phyloP scores from a whole-genome alignment of 2,113 vertebrate species.

The Cryptoleucopteryx plumbea region DNA sequence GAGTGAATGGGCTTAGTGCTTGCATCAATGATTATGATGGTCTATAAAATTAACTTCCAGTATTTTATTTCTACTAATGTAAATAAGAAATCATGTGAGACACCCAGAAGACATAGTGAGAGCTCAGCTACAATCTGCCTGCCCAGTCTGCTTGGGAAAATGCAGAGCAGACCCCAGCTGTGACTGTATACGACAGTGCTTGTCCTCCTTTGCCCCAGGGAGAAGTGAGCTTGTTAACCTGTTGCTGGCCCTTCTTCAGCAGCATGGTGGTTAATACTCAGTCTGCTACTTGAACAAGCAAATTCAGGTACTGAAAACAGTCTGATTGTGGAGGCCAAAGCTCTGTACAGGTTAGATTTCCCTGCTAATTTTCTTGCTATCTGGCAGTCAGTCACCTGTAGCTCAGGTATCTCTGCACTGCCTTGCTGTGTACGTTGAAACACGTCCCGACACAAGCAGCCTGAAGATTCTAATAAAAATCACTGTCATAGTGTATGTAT shows the following conservation, averaged over 20 bases:
- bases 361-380: not conserved
- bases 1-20: not conserved
- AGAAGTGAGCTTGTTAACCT: not conserved
- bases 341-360: not conserved
- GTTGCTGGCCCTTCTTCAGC: not conserved
- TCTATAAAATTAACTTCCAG: not conserved
- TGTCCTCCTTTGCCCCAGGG: not conserved
- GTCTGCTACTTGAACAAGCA: not conserved
- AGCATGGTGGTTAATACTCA: not conserved
- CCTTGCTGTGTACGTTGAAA: not conserved
- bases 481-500: not conserved
- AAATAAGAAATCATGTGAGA: not conserved
- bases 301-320: not conserved
- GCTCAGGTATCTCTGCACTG: not conserved
- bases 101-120: not conserved
- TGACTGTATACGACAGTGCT: rapidly evolving
- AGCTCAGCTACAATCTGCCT: not conserved
- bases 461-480: not conserved
- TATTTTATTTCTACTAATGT: not conserved
- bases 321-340: not conserved
- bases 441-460: not conserved
- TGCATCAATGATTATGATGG: not conserved
- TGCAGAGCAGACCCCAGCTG: not conserved
- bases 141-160: not conserved
- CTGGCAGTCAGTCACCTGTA: no score